phyloP scores from a whole-genome alignment of 2,888 invertebrate species.

The Ceriagrion tenellum region DNA sequence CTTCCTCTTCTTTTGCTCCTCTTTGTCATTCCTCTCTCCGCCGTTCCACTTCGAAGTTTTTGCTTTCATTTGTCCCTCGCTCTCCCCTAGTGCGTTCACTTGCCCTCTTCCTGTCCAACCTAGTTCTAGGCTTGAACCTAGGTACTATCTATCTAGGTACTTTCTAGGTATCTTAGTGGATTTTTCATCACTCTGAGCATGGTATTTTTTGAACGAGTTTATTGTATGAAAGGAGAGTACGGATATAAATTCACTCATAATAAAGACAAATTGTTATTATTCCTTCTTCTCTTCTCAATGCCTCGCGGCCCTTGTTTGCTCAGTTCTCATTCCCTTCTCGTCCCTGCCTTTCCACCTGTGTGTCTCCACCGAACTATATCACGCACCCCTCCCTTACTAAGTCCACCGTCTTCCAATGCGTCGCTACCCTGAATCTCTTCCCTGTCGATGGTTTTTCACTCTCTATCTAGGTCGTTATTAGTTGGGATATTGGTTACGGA shows the following conservation, averaged over 20 bases:
- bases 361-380: neutral
- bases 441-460: too few species aligned
- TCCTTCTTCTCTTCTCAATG: neutral
- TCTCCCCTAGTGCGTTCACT: neutral
- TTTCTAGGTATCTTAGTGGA: too few species aligned
- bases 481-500: too few species aligned
- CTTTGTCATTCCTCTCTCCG: neutral
- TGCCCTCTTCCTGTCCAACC: neutral
- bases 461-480: neutral
- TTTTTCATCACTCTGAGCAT: too few species aligned
- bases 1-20: neutral
- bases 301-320: neutral
- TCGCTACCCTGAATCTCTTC: neutral
- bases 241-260: too few species aligned
- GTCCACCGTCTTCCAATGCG: neutral
- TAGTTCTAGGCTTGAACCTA: too few species aligned
- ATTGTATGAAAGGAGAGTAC: too few species aligned
- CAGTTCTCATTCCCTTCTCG: slow-evolving; percentile 6
- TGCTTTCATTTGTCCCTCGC: neutral
- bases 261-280: too few species aligned
- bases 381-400: neutral
- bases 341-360: neutral
- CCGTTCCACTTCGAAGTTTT: neutral
- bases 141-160: too few species aligned
- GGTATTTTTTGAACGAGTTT: too few species aligned